These are phyloP conservation scores for Popillia japonica DNA, from an alignment of 1,140 invertebrate genomes.

Conservation along the genomic window DNA sequence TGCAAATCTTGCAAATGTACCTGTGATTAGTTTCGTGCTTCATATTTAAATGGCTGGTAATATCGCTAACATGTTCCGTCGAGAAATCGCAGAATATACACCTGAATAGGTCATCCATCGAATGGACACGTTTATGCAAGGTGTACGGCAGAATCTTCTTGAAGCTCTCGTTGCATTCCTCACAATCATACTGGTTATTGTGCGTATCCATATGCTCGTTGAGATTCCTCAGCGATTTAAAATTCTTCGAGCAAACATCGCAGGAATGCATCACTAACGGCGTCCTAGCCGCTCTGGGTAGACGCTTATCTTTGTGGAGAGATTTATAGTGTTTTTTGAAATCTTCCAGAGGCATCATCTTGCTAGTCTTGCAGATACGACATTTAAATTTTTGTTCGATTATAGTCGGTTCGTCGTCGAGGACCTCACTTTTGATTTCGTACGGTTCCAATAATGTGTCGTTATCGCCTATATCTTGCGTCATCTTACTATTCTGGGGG, in stretches of 20 bases:
- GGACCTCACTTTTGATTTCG: background rate
- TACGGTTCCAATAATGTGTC: background rate
- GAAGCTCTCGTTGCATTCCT: constrained; percentile 46
- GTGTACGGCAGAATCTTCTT: constrained; percentile 53
- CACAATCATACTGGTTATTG: constrained; percentile 53
- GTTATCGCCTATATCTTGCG: background rate
- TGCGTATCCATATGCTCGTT: constrained; percentile 67
- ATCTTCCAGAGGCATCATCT: constrained; percentile 34
- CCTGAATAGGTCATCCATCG: constrained; percentile 60
- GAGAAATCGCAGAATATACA: constrained; percentile 63
- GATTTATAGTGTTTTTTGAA: constrained; percentile 40
- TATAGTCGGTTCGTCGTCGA: background rate
- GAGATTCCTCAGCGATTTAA: constrained; percentile 64
- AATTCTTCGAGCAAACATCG: constrained; percentile 63
- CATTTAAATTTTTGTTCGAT: constrained; percentile 34
- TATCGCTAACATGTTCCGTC: constrained; percentile 52
- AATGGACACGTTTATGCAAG: constrained; percentile 58
- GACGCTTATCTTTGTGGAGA: constrained; percentile 43
- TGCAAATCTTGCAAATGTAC: constrained; percentile 56
- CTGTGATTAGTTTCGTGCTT: constrained; percentile 52
- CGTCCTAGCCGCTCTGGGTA: constrained; percentile 56
- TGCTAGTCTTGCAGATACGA: constrained; percentile 25
- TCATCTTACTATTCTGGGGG: background rate
- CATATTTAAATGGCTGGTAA: constrained; percentile 51
- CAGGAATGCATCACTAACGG: constrained; percentile 56